These are phyloP conservation scores for Drosophila lutescens DNA, from an alignment of 2,888 invertebrate species.

Conservation along the genomic window DNA sequence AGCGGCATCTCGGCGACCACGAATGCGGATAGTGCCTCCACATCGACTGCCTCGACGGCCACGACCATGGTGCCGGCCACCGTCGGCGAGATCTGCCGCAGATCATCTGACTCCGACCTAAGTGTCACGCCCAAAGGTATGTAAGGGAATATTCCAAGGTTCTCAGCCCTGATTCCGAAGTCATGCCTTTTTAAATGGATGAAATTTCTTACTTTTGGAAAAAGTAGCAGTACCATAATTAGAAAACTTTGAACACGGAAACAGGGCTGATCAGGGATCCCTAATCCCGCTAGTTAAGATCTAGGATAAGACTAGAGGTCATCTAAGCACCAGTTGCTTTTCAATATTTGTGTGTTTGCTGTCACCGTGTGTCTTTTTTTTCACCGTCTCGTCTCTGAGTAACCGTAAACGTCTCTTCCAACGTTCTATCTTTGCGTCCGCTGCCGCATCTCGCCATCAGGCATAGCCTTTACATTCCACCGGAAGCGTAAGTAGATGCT, in stretches of 20 bases:
- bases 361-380: slow-evolving; percentile 38
- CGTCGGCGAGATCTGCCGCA: slow-evolving; percentile 87
- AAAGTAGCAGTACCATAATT: no score
- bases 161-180: slow-evolving; percentile 2
- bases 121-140: slow-evolving; percentile 97
- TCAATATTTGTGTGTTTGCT: slow-evolving; percentile 24
- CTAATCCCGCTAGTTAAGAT: slow-evolving; percentile 3
- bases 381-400: slow-evolving; percentile 31
- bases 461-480: slow-evolving; percentile 69
- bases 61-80: slow-evolving; percentile 81
- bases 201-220: background rate
- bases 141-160: slow-evolving; percentile 36
- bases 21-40: slow-evolving; percentile 77
- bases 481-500: slow-evolving; percentile 81
- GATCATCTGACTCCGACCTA: slow-evolving; percentile 97
- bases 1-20: slow-evolving; percentile 62
- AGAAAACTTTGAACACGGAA: no score
- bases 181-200: background rate
- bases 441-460: slow-evolving; percentile 51
- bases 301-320: slow-evolving; percentile 16
- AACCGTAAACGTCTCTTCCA: slow-evolving; percentile 62
- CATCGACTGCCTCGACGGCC: slow-evolving; percentile 85
- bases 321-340: slow-evolving; percentile 18
- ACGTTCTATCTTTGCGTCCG: slow-evolving; percentile 70
- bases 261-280: background rate